Percentiles rank a stretch among this genome's conserved stretches.
Conservation (phyloP, 1,140 invertebrate species). For the Frieseomelitta varia region DNA sequence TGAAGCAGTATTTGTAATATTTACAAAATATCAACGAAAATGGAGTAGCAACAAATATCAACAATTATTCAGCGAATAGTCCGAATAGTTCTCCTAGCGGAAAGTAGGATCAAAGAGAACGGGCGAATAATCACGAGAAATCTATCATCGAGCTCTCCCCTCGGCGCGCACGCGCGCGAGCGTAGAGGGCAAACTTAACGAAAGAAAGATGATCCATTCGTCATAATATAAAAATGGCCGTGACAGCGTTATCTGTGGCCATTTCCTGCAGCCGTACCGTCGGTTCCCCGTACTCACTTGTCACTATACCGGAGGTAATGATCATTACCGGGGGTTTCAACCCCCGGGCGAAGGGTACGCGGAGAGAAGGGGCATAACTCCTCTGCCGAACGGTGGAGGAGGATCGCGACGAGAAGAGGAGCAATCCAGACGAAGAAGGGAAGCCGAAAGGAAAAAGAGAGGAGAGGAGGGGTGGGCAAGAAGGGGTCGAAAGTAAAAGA, state of each 20-base stretch:
- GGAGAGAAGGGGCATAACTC: conserved; percentile 36
- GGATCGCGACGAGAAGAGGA: background rate
- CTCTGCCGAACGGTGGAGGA: conserved; percentile 2
- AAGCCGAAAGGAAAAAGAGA: conserved; percentile 20
- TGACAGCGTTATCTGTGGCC: conserved; percentile 80
- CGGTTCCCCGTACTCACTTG: conserved; percentile 74
- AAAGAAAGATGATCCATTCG: conserved; percentile 78
- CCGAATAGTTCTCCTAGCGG: background rate
- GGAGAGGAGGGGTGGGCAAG: conserved; percentile 18
- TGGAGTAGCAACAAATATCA: background rate
- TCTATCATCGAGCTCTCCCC: conserved; percentile 56
- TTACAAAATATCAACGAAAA: background rate
- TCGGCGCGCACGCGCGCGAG: conserved; percentile 2
- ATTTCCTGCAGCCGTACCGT: conserved; percentile 77
- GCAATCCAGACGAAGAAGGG: background rate
- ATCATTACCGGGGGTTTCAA: conserved; percentile 77
- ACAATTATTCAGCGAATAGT: conserved; percentile 1
- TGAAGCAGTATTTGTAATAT: too few relatives aligned
- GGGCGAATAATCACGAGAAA: conserved; percentile 56
- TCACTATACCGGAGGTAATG: conserved; percentile 81
- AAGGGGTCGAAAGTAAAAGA: conserved; percentile 57
- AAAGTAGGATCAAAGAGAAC: background rate
- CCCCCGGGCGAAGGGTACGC: conserved; percentile 40
- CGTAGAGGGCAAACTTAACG: conserved; percentile 57
- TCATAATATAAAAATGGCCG: conserved; percentile 80